Evolutionary conservation across 1,140 invertebrate species (phyloP).

Genomic region (Cydia pomonella): DNA sequence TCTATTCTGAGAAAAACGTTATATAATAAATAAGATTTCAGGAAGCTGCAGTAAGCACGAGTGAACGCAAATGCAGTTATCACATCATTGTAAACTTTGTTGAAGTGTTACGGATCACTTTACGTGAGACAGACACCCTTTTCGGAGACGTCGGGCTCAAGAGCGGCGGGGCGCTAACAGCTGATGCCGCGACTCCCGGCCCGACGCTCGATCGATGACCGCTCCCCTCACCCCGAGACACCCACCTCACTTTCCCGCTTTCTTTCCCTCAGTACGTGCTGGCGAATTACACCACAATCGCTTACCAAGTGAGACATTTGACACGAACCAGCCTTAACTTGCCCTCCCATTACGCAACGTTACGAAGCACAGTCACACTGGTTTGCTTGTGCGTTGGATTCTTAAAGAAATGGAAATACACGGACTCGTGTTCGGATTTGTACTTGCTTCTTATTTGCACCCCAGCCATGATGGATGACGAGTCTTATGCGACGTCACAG

Average conservation of each 20-base stretch:
- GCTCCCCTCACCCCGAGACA: conserved; percentile 51
- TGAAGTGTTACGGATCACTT: conserved; percentile 25
- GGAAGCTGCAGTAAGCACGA: conserved; percentile 5
- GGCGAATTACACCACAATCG: neutral
- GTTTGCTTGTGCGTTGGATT: neutral
- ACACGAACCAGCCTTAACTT: neutral
- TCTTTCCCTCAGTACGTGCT: conserved; percentile 52
- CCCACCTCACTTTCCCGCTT: conserved; percentile 68
- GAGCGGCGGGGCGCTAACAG: conserved; percentile 51
- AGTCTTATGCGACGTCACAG: conserved; percentile 34
- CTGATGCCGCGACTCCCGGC: conserved; percentile 57
- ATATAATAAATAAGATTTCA: neutral
- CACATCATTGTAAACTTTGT: conserved; percentile 20
- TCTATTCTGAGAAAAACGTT: neutral
- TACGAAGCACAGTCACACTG: neutral
- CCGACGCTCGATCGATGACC: conserved; percentile 59
- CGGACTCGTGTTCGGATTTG: conserved; percentile 46
- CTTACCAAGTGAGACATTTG: conserved; percentile 5
- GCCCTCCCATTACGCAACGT: neutral
- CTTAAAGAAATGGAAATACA: neutral
- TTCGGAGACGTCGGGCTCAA: conserved; percentile 18
- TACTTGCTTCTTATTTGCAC: conserved; percentile 38
- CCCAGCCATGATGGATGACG: conserved; percentile 49
- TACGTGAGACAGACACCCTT: conserved; percentile 35
- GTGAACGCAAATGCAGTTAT: conserved; percentile 19